These are phyloP conservation scores for Gastrophysa polygoni DNA, from an alignment of 2,888 invertebrate species.

Conservation along the genomic window DNA sequence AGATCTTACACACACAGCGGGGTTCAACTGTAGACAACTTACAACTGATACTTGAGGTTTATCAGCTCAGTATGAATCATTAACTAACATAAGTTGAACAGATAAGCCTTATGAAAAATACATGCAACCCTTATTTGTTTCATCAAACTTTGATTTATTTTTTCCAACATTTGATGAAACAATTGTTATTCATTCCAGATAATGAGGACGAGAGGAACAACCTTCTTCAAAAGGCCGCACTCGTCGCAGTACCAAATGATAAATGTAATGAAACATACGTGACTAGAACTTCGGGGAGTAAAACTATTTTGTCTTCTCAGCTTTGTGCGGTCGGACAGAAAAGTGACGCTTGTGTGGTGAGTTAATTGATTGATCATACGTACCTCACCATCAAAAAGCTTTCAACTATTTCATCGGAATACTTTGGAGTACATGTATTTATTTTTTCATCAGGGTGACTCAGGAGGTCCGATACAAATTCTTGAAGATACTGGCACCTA, in stretches of 20 bases:
- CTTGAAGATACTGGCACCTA: constrained; percentile 33
- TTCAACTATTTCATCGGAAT: too few species aligned
- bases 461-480: constrained; percentile 47
- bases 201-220: constrained; percentile 35
- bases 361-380: too few species aligned
- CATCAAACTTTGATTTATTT: too few species aligned
- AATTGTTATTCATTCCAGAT: constrained; percentile 16
- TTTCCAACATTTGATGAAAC: not conserved
- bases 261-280: constrained; percentile 39
- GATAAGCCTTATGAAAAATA: too few species aligned
- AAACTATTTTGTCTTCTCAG: constrained; percentile 36
- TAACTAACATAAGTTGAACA: too few species aligned
- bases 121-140: too few species aligned
- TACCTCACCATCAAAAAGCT: too few species aligned
- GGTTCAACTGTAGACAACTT: too few species aligned
- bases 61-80: too few species aligned
- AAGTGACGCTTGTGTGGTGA: constrained; percentile 44
- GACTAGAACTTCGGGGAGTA: constrained; percentile 24
- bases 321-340: constrained; percentile 43
- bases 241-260: constrained; percentile 32
- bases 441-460: constrained; percentile 41
- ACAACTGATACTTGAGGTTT: too few species aligned
- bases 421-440: too few species aligned
- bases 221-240: constrained; percentile 38
- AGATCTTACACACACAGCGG: too few species aligned